A percentile compares a stretch with the other conserved stretches of the same genome.
Conservation (phyloP, 2,797 vertebrate genomes). For the Pitangus sulphuratus region DNA sequence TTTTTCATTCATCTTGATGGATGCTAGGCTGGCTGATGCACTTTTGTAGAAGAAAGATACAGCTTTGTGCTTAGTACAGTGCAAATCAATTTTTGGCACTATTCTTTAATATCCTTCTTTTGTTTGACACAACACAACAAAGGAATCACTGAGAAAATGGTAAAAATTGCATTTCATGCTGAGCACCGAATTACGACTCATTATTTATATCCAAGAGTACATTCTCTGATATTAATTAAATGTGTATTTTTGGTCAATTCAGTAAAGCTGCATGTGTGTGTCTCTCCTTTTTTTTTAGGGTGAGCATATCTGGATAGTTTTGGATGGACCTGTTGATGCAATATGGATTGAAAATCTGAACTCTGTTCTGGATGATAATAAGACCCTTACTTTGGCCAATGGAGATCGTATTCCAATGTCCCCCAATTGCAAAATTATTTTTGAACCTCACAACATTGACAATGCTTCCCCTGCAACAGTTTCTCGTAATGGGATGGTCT, state of each 20-base stretch:
- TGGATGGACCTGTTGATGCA: conserved; percentile 95
- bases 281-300: neutral
- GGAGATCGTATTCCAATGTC: conserved; percentile 97
- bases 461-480: conserved; percentile 96
- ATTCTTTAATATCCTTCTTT: neutral
- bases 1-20: neutral
- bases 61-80: neutral
- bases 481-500: conserved; percentile 97
- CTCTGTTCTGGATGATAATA: conserved; percentile 96
- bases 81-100: neutral
- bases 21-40: neutral
- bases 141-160: neutral
- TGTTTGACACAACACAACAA: neutral
- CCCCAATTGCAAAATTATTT: conserved; percentile 92
- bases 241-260: neutral
- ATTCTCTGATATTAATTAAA: neutral
- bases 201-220: neutral
- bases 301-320: conserved; percentile 94
- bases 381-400: conserved; percentile 93
- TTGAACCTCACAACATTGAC: conserved; percentile 96
- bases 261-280: neutral
- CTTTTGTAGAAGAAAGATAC: neutral
- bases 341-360: conserved; percentile 99
- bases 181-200: neutral
- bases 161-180: neutral